Percentiles rank a stretch among this genome's conserved stretches.
Conservation (phyloP, 2,113 vertebrate species). For the Percina caprodes region DNA sequence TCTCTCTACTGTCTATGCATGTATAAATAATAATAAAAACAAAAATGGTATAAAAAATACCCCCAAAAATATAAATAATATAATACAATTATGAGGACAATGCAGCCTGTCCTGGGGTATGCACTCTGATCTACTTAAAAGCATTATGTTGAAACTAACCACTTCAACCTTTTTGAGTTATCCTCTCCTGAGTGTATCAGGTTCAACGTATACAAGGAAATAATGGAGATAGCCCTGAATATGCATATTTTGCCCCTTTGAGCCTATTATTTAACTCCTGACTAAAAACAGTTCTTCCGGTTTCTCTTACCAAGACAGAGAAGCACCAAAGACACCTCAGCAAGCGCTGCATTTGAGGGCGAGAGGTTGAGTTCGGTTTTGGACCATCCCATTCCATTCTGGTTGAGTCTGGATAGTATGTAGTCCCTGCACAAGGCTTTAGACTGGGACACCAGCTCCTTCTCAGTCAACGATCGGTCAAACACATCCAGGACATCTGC, state of each 20-base stretch:
- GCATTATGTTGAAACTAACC: neutral
- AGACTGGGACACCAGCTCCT: slow-evolving; percentile 93
- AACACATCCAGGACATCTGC: slow-evolving; percentile 93
- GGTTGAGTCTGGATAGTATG: slow-evolving; percentile 91
- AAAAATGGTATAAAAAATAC: neutral
- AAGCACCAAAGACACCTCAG: slow-evolving; percentile 90
- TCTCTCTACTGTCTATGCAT: neutral
- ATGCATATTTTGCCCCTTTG: neutral
- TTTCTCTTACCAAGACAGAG: slow-evolving; percentile 89
- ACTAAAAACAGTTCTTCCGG: neutral
- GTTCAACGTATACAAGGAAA: slow-evolving; percentile 11
- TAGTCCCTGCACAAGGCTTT: slow-evolving; percentile 94
- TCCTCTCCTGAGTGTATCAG: neutral
- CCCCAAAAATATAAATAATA: neutral
- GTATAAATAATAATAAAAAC: neutral
- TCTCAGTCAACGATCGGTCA: slow-evolving; percentile 91
- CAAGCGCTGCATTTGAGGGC: slow-evolving; percentile 83
- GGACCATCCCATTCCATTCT: slow-evolving; percentile 91
- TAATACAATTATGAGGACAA: too few species aligned
- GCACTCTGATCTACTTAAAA: neutral
- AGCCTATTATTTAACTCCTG: neutral
- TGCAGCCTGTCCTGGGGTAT: neutral
- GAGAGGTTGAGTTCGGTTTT: slow-evolving; percentile 84
- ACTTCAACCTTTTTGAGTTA: neutral
- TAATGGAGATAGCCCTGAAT: neutral